Base-by-base conservation (phyloP, 1,140 invertebrate genomes). In the Araneus ventricosus region DNA sequence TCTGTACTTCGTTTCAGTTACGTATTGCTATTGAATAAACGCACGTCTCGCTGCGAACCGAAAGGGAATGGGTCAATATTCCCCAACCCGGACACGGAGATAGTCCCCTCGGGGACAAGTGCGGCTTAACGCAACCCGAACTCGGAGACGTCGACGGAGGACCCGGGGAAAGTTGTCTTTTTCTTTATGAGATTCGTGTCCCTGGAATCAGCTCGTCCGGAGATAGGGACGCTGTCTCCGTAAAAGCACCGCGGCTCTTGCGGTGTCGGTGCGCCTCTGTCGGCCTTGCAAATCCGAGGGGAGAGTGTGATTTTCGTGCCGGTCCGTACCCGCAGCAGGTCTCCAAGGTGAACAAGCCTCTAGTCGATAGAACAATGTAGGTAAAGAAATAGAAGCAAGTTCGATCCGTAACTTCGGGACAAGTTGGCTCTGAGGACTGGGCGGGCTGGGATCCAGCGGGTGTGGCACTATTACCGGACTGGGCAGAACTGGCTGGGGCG, bases 381-480 rank as follows among this genome's bases (percentile, higher is more conserved):
- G n/a, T n/a, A n/a, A n/a, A n/a, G n/a, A n/a, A 95, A 95, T 94
- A 95, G 95, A 95, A 95, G 95, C 96, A 96, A 96, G 95, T 94
- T 95, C 94, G 96, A 96, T 96, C 95, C 95, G 96, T 95, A 96
- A 95, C 95, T 95, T 95, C 94, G 95, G 95, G 95, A 96, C 93
- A 96, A 95, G 95, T 97, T 97, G 97, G 97, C 97, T 97, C 97
- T 97, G 96, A 97, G 96, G 97, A 96, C 96, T 96, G 96, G 96
- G 96, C 95, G 96, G 97, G 96, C 96, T 96, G 96, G 87, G 87
- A 90, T 87, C 82, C 88, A 85, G 85, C 94, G 94, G 87, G 88
- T 89, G 90, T n/a, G 59, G 95, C 94, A 94, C 94, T 95, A 20
- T 37, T 30, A n/a, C 41, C 88, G 34, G 3, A 20, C 14, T 24